These are phyloP conservation scores for Calameuta filiformis DNA, from an alignment of 2,888 invertebrate genomes.

Conservation along the genomic window DNA sequence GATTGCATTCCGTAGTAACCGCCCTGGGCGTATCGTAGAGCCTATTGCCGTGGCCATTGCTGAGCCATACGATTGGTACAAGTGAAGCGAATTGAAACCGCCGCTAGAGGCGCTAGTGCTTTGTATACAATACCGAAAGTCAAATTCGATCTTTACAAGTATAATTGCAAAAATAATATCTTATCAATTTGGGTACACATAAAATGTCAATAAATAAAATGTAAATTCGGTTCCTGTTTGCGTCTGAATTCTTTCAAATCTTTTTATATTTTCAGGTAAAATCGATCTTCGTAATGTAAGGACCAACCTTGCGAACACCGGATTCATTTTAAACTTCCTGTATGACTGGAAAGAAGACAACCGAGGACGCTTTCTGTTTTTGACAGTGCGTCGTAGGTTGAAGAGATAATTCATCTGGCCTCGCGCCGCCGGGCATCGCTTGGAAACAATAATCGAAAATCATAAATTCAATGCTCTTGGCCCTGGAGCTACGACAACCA, in stretches of 20 bases:
- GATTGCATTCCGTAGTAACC: background rate
- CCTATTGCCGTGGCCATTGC: slow-evolving; percentile 5
- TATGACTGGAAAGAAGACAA: background rate
- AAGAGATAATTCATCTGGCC: slow-evolving; percentile 3
- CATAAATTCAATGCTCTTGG: slow-evolving; percentile 1
- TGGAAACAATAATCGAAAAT: slow-evolving; percentile 6
- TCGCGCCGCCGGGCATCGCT: slow-evolving; percentile 1
- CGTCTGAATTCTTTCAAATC: background rate
- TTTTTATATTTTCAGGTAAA: background rate
- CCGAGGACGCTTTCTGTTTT: background rate
- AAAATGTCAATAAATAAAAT: background rate
- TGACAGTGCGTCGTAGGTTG: slow-evolving; percentile 2
- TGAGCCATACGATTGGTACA: background rate
- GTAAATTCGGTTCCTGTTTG: background rate
- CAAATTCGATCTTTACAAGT: background rate
- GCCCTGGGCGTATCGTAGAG: slow-evolving; percentile 4
- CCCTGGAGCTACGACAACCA: background rate
- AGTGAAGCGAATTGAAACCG: background rate
- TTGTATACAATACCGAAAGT: background rate
- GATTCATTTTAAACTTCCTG: background rate
- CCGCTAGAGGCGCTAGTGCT: background rate
- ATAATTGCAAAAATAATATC: background rate
- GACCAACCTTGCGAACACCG: background rate
- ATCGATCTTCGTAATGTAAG: background rate
- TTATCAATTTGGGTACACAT: background rate